A percentile compares a stretch with the other conserved stretches of the same genome.
Conservation (phyloP, 1,140 invertebrate species). For the Diachasmimorpha longicaudata region DNA sequence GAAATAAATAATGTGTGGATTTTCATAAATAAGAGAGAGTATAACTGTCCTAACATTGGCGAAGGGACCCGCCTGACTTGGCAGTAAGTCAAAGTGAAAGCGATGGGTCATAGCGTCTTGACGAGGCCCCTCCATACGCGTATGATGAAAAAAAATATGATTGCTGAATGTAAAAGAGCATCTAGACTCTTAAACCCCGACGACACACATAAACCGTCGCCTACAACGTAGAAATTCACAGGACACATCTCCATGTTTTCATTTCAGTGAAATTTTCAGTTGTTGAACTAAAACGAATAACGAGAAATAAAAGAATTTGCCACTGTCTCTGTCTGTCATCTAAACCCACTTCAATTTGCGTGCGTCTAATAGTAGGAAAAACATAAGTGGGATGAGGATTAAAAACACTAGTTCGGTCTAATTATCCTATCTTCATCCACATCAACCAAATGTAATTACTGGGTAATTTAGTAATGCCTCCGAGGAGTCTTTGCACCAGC, state of each 20-base stretch:
- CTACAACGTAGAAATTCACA: not conserved
- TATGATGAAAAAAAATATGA: not conserved
- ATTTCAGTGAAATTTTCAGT: not conserved
- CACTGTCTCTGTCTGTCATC: not conserved
- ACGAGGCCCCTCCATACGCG: not conserved
- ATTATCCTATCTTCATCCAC: slow-evolving; percentile 8
- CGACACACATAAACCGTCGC: not conserved
- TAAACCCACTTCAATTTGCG: not conserved
- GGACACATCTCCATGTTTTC: not conserved
- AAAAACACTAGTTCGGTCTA: not conserved
- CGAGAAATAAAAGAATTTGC: not conserved
- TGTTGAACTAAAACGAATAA: not conserved
- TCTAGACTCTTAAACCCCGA: not conserved
- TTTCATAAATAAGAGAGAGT: slow-evolving; percentile 3
- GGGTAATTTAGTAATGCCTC: not conserved
- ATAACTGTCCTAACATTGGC: not conserved
- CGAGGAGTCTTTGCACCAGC: not conserved
- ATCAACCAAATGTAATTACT: not conserved
- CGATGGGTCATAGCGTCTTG: not conserved
- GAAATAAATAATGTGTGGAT: not conserved
- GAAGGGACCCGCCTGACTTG: not conserved
- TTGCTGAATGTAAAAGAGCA: not conserved
- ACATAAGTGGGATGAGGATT: not conserved
- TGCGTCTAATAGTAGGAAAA: not conserved
- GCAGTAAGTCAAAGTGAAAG: not conserved